Conservation (phyloP, 2,888 invertebrate genomes). For the Metallyticus violacea region DNA sequence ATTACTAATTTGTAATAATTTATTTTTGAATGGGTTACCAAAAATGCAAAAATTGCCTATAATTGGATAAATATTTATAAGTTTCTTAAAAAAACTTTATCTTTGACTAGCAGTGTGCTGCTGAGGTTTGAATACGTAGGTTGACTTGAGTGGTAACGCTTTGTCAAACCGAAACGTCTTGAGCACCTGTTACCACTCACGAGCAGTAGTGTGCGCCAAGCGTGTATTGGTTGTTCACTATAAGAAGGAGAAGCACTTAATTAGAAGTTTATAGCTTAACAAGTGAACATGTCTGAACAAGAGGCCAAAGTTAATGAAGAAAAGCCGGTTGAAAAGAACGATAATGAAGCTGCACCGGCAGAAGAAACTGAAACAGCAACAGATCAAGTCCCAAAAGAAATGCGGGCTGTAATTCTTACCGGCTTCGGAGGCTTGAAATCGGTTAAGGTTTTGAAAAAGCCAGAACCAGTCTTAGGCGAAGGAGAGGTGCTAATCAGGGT, state of each 20-base stretch:
- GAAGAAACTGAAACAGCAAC: constrained; percentile 46
- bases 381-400: constrained; percentile 70
- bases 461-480: constrained; percentile 67
- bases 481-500: constrained; percentile 80
- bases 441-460: constrained; percentile 78
- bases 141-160: neutral
- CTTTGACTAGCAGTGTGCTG: neutral
- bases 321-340: constrained; percentile 55
- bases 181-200: neutral
- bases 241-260: neutral
- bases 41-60: too few relatives aligned
- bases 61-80: too few relatives aligned
- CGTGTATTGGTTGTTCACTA: neutral
- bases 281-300: constrained; percentile 25
- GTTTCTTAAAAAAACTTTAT: too few relatives aligned
- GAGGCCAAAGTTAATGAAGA: constrained; percentile 40
- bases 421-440: constrained; percentile 84
- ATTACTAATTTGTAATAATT: too few relatives aligned
- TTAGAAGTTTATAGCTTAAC: neutral
- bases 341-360: constrained; percentile 46
- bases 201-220: neutral
- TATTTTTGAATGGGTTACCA: too few relatives aligned
- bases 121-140: too few relatives aligned
- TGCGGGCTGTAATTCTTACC: constrained; percentile 79
- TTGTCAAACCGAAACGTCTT: neutral